These are phyloP conservation scores for Micrastur ruficollis DNA, from an alignment of 2,797 vertebrate species.

Conservation along the genomic window DNA sequence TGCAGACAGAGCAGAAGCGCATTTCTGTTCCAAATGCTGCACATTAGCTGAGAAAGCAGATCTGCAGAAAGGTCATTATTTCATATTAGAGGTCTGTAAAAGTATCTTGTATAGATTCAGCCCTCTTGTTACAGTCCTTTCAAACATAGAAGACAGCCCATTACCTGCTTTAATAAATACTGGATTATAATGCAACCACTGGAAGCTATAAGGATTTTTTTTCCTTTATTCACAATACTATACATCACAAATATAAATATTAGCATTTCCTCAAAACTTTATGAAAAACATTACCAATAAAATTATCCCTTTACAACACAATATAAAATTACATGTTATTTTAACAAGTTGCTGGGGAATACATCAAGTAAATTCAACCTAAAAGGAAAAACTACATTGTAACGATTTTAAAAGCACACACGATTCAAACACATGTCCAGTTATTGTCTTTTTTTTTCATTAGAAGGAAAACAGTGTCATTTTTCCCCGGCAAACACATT, in stretches of 20 bases:
- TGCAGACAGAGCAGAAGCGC: neutral
- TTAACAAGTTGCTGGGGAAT: neutral
- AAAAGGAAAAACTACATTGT: neutral
- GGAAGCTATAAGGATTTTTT: neutral
- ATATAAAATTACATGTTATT: neutral
- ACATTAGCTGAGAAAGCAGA: neutral
- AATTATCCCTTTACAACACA: neutral
- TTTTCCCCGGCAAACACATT: neutral
- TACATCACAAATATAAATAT: neutral
- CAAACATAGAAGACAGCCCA: neutral
- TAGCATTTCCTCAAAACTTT: neutral
- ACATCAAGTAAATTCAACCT: neutral
- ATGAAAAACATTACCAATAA: neutral
- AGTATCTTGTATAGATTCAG: neutral
- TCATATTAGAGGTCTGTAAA: neutral
- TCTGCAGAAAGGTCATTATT: neutral
- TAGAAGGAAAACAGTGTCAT: neutral
- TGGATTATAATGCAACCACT: neutral
- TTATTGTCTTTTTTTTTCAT: neutral
- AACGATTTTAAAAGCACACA: neutral
- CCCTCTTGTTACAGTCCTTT: neutral
- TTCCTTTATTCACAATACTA: neutral
- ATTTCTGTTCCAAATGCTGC: neutral
- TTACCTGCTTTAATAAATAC: neutral
- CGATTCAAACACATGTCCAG: neutral